phyloP scores from a whole-genome alignment of 2,797 vertebrate species.

The Champsocephalus gunnari region DNA sequence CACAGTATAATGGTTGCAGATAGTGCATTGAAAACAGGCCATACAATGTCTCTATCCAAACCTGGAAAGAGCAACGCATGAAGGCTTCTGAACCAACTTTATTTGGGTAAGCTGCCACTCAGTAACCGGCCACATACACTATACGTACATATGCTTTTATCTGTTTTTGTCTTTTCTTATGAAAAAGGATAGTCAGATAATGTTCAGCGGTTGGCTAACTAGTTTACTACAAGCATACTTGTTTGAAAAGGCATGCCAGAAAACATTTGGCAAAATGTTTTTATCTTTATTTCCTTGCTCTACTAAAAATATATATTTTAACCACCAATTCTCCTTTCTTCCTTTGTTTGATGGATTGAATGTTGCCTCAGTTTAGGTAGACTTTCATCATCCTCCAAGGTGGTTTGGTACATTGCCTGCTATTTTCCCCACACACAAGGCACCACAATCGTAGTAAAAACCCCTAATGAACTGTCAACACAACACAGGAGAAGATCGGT shows the following conservation, averaged over 20 bases:
- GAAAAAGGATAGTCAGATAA: not conserved
- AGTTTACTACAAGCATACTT: not conserved
- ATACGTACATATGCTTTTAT: not conserved
- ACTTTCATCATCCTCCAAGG: slow-evolving; percentile 32
- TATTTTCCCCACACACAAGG: slow-evolving; percentile 32
- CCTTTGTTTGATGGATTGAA: slow-evolving; percentile 8
- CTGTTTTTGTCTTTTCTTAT: not conserved
- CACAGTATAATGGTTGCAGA: slow-evolving; percentile 1
- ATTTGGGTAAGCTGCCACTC: not conserved
- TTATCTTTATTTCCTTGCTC: not conserved
- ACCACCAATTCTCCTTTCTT: not conserved
- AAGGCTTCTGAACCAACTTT: slow-evolving; percentile 19
- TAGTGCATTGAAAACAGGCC: not conserved
- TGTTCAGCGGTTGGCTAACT: not conserved
- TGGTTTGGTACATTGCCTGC: slow-evolving; percentile 21
- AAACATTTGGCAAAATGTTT: not conserved
- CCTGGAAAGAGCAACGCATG: slow-evolving; percentile 15
- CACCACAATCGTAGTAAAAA: slow-evolving; percentile 47
- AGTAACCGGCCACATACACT: not conserved
- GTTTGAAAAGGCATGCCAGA: not conserved
- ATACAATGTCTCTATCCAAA: not conserved
- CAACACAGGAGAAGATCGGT: slow-evolving; percentile 37
- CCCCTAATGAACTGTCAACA: slow-evolving; percentile 59
- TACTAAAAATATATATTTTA: not conserved
- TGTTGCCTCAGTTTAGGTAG: slow-evolving; percentile 2